These are phyloP conservation scores for Limnephilus rhombicus DNA, from an alignment of 2,888 invertebrate genomes.

Conservation along the genomic window DNA sequence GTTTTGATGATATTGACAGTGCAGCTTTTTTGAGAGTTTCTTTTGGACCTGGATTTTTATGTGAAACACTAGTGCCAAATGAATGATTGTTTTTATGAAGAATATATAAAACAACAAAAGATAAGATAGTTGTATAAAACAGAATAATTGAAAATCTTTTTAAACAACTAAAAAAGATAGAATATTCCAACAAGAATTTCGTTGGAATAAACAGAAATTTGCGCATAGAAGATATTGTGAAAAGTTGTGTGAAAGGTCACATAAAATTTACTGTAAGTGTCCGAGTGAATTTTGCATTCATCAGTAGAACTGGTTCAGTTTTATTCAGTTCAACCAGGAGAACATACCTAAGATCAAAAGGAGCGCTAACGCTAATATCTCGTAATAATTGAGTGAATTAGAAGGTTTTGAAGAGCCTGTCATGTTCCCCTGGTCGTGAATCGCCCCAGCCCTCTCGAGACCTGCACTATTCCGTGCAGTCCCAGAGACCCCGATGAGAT, in stretches of 20 bases:
- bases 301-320: too few species aligned
- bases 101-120: not conserved
- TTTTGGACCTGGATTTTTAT: slow-evolving; percentile 66
- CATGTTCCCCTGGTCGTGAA: not conserved
- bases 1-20: not conserved
- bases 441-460: slow-evolving; percentile 70
- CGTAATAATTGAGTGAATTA: too few species aligned
- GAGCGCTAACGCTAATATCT: too few species aligned
- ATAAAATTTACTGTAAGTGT: not conserved
- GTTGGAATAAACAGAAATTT: not conserved
- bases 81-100: not conserved
- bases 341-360: too few species aligned
- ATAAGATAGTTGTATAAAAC: not conserved
- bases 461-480: slow-evolving; percentile 78
- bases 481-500: slow-evolving; percentile 84
- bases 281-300: not conserved
- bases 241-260: not conserved
- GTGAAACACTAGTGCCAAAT: not conserved
- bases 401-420: slow-evolving; percentile 54
- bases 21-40: not conserved
- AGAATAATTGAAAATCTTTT: not conserved
- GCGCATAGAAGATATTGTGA: not conserved
- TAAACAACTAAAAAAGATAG: not conserved
- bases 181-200: not conserved
- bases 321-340: too few species aligned